Base-by-base conservation (phyloP, 1,140 invertebrate genomes). In the Drosophila baimaii region DNA sequence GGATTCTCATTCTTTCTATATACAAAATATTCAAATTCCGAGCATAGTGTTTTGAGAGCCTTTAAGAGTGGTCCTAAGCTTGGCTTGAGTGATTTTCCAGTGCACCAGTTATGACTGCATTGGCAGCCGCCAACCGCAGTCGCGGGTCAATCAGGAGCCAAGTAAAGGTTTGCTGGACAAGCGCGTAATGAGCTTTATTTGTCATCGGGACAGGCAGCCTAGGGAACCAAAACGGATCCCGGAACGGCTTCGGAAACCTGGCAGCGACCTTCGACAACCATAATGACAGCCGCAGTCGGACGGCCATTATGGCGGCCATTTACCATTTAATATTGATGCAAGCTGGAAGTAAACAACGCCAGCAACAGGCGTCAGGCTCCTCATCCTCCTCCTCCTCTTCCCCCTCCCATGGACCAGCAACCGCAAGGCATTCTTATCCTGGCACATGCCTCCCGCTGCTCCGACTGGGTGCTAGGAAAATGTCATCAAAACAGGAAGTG, bases 401-500 rank as follows among this genome's bases (percentile, higher is more conserved):
- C 19, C n/a, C 3, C 21, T 47, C 23, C 44, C 21, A 21, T 12
- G 43, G n/a, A 12, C 15, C 35, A 8, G 31, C 31, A 62, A 64
- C 59, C 62, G 52, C 73, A 52, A 5, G 29, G 19, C 29, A 65
- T 33, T 57, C 25, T 37, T 54, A 55, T 65, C 23, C 23, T 21
- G 31, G 12, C 72, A 17, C 59, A 44, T 43, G 57, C 44, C 58
- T 5, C 72, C 56, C 37, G 51, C 68, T 64, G 43, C 33, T 51
- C 56, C 47, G 41, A 49, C n/a, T n/a, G 47, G 37, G 58, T 74
- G 65, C 76, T 82, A 85, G 90, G 88, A 91, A 90, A 91, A 91
- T 84, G 81, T 91, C 84, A 91, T 89, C 89, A 91, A 91, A 90
- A 91, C 81, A 90, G 84, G 89, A 91, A 91, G 89, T 91, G 89